Evolutionary conservation across 2,113 vertebrate species (phyloP).

Genomic region (Seriola aureovittata): DNA sequence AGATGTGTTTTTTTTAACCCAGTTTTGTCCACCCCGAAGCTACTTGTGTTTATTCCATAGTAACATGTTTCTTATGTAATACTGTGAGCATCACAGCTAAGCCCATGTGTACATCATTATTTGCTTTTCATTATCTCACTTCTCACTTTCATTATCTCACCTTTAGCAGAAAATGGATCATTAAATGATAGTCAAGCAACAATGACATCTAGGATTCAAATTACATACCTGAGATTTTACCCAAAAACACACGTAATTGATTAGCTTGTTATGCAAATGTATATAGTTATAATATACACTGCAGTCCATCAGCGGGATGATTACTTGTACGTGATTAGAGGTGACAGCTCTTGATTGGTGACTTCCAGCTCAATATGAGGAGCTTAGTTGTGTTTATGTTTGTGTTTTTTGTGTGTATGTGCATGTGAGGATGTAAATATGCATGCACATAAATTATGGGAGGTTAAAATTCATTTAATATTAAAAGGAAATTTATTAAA

Average conservation of each 20-base stretch:
- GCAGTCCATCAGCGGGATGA: constrained; percentile 10
- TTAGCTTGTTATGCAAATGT: constrained; percentile 15
- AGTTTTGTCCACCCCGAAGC: constrained; percentile 33
- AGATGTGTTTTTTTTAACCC: constrained; percentile 49
- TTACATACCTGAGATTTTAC: constrained; percentile 3
- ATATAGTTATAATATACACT: background rate
- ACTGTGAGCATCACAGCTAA: background rate
- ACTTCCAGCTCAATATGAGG: background rate
- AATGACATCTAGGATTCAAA: constrained; percentile 7
- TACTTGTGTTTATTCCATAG: constrained; percentile 22
- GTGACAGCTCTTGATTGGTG: constrained; percentile 32
- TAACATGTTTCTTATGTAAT: background rate
- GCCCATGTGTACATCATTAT: background rate
- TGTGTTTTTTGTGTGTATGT: background rate
- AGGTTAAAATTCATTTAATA: no score
- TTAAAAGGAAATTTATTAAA: background rate
- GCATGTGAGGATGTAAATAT: background rate
- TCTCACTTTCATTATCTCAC: background rate
- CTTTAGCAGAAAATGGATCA: background rate
- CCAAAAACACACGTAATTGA: constrained; percentile 16
- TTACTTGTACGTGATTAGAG: constrained; percentile 43
- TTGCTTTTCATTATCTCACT: background rate
- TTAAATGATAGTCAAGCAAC: constrained; percentile 10
- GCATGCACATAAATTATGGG: background rate
- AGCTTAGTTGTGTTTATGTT: background rate